Evolutionary conservation across 2,888 invertebrate genomes (phyloP).

Genomic region (Drosophila robusta): DNA sequence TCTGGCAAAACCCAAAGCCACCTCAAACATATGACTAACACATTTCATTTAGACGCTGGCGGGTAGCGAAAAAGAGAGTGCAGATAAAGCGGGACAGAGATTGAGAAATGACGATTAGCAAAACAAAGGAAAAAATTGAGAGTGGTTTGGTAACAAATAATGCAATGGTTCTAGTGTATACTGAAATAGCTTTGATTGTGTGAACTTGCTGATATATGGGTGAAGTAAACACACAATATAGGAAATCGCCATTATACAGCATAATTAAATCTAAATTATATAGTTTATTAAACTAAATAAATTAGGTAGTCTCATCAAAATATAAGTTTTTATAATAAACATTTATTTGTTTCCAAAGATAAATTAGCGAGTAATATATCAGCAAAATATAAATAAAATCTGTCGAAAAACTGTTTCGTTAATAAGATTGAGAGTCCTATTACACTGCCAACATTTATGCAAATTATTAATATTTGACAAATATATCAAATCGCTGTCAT

Average conservation of each 20-base stretch:
- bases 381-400: no score
- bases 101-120: slow-evolving; percentile 2
- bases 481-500: no score
- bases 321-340: no score
- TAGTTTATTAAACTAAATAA: no score
- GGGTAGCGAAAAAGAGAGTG: neutral
- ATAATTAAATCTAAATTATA: neutral
- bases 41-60: slow-evolving; percentile 4
- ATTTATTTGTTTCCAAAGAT: no score
- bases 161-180: neutral
- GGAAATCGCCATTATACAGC: neutral
- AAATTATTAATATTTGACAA: no score
- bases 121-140: slow-evolving; percentile 11
- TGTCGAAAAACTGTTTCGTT: no score
- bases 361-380: no score
- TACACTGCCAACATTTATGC: no score
- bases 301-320: no score
- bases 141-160: slow-evolving; percentile 1
- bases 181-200: neutral
- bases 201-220: neutral
- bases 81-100: slow-evolving; percentile 7
- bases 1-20: slow-evolving; percentile 27
- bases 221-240: neutral
- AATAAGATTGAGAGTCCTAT: no score
- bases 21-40: slow-evolving; percentile 38